phyloP scores from a whole-genome alignment of 1,140 invertebrate species.

The Formica selysi region DNA sequence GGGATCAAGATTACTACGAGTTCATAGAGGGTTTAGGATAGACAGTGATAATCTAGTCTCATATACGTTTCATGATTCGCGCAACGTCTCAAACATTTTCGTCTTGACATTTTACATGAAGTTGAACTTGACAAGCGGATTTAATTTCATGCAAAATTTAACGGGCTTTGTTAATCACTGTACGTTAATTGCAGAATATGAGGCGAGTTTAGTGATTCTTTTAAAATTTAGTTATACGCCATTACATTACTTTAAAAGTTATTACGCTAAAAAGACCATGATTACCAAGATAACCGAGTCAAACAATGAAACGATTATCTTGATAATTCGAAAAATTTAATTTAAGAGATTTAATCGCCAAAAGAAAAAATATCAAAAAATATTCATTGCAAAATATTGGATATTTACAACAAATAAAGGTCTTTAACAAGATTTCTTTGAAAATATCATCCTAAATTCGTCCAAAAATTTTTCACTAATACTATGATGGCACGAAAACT shows the following conservation, averaged over 20 bases:
- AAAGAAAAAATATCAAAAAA: not conserved
- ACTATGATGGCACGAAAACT: not conserved
- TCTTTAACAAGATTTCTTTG: not conserved
- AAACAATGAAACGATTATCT: constrained; percentile 25
- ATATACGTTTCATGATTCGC: constrained; percentile 39
- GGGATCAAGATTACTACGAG: constrained; percentile 31
- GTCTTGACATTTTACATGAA: constrained; percentile 18
- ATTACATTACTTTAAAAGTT: constrained; percentile 11
- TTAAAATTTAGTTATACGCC: constrained; percentile 9
- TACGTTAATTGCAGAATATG: constrained; percentile 13
- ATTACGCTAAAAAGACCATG: not conserved
- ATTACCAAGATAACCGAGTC: not conserved
- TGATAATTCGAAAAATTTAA: not conserved
- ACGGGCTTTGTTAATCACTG: constrained; percentile 39
- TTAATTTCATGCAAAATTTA: constrained; percentile 47
- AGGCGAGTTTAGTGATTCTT: not conserved
- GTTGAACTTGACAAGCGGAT: constrained; percentile 21
- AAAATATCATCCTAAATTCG: not conserved
- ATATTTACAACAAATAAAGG: not conserved
- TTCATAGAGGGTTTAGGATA: constrained; percentile 42
- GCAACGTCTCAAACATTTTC: constrained; percentile 33
- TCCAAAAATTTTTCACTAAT: not conserved
- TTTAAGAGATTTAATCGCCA: not conserved
- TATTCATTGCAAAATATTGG: not conserved
- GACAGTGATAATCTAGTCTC: constrained; percentile 49